A percentile compares a stretch with the other conserved stretches of the same genome.
Conservation (phyloP, 2,888 invertebrate genomes). For the Lacanobia wlatinum region DNA sequence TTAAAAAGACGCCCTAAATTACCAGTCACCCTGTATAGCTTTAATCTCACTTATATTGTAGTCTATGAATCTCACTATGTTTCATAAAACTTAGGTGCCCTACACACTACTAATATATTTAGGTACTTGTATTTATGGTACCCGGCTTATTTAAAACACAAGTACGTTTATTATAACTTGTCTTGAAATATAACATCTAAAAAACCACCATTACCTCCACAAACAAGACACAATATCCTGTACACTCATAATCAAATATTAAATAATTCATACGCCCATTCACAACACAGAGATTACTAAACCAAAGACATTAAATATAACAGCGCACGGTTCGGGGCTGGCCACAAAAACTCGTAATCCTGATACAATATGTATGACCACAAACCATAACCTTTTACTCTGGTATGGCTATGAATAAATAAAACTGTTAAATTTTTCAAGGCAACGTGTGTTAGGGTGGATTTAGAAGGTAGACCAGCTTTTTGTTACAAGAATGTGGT, state of each 20-base stretch:
- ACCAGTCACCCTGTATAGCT: too few relatives aligned
- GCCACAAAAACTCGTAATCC: constrained; percentile 60
- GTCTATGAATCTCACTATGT: too few relatives aligned
- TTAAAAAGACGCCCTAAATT: too few relatives aligned
- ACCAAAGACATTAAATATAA: constrained; percentile 46
- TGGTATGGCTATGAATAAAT: constrained; percentile 64
- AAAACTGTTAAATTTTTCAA: constrained; percentile 66
- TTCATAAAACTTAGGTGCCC: too few relatives aligned
- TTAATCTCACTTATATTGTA: too few relatives aligned
- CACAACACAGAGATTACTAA: constrained; percentile 28
- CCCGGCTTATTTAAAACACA: too few relatives aligned
- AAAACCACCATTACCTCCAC: neutral
- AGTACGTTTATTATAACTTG: too few relatives aligned
- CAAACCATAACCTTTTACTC: constrained; percentile 67
- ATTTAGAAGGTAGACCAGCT: constrained; percentile 1
- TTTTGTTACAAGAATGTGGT: neutral
- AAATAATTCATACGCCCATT: constrained; percentile 26
- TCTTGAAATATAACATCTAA: too few relatives aligned
- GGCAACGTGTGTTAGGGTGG: constrained; percentile 12
- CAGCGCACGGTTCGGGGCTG: constrained; percentile 27
- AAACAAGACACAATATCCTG: neutral
- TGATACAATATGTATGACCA: constrained; percentile 65
- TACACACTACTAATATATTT: too few relatives aligned
- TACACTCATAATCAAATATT: constrained; percentile 18
- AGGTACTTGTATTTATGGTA: too few relatives aligned